Evolutionary conservation across 2,113 vertebrate genomes (phyloP), one percentile per base, ranked within the genome.

Genomic region (Halcyon malimbica): DNA sequence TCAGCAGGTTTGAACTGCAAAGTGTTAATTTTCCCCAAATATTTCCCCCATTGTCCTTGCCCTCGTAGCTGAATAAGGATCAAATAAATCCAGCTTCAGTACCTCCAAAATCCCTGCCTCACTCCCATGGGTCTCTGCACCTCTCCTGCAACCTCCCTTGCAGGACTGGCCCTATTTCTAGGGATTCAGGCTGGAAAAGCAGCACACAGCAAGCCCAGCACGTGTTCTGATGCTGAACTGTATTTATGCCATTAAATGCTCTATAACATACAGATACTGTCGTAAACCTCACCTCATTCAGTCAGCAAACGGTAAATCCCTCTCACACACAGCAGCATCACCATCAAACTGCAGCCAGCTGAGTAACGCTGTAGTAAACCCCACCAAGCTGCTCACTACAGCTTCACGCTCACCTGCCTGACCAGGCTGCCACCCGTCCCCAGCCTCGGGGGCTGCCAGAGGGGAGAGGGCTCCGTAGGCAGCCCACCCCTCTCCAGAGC

Each of bases 261-360:
- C 87, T 94, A 0, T 77, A 94, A 89, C 95, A n/a, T n/a, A 29
- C 69, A 82, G 91, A 77, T 60, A 75, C 65, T 14, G 46, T 16
- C 84, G 46, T 90, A 90, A 95, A 94, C 74, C 39, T 74, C 56
- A 4, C 78, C 93, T 87, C 84, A 44, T 85, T 94, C 93, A 46
- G 81, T 77, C 25, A 48, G 94, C 89, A 76, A 85, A n/a, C 50
- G 69, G 79, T 69, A 90, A 94, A 96, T 93, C 97, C 93, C 90
- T 84, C 93, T 87, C 31, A 8, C 37, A 14, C 16, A 8, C n/a
- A 76, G 95, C 9, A 96, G 94, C 78, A 25, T 62, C 63, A 7
- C 63, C 51, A 46, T 20, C 79, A 18, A 19, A 28, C 80, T 14
- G 83, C 70, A 94, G 89, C 73, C 57, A 10, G 50, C 74, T 42